Conservation (phyloP, 2,113 vertebrate genomes). For the Chionomys nivalis region DNA sequence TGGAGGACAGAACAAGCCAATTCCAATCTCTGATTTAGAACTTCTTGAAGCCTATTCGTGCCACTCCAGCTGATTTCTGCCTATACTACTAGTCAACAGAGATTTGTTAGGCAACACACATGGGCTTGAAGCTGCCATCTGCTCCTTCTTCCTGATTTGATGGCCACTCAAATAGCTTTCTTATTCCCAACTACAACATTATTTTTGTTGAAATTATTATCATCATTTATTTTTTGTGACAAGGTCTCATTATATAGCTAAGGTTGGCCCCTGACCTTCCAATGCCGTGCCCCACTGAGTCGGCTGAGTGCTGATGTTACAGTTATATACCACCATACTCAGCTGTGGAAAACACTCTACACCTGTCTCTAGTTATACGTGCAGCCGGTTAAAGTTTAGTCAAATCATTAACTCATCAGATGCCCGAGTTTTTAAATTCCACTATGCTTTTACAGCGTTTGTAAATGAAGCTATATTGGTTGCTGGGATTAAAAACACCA, state of each 20-base stretch:
- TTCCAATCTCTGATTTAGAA: neutral
- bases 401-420: neutral
- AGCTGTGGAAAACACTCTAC: neutral
- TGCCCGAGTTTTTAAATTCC: neutral
- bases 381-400: neutral
- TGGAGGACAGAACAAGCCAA: neutral
- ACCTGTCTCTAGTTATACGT: neutral
- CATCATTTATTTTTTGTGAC: neutral
- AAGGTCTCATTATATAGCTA: neutral
- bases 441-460: neutral
- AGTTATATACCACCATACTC: neutral
- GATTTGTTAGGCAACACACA: neutral
- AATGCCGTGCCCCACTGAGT: neutral
- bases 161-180: neutral
- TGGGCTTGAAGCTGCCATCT: neutral
- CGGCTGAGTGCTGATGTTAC: neutral
- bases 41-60: neutral
- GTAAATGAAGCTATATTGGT: neutral
- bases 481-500: neutral
- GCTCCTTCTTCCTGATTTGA: neutral
- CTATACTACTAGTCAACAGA: neutral
- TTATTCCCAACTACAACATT: neutral
- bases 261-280: neutral
- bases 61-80: neutral
- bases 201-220: neutral